These are phyloP conservation scores for Xyrichtys novacula DNA, from an alignment of 2,797 vertebrate species.

Conservation along the genomic window DNA sequence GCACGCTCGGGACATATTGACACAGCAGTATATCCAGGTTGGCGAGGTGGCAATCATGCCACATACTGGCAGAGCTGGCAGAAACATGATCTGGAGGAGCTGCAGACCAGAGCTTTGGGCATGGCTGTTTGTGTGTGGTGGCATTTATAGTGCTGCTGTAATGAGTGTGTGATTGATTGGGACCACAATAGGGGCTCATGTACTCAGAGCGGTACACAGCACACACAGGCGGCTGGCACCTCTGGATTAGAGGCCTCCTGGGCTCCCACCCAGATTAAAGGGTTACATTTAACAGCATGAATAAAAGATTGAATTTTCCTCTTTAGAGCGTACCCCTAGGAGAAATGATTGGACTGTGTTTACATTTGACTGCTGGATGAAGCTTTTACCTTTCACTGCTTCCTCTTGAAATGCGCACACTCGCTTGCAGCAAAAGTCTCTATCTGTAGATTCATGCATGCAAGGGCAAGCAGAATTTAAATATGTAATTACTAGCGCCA, in stretches of 20 bases:
- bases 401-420: slow-evolving; percentile 37
- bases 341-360: slow-evolving; percentile 63
- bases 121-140: slow-evolving; percentile 70
- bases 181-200: slow-evolving; percentile 81
- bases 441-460: slow-evolving; percentile 39
- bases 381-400: slow-evolving; percentile 41
- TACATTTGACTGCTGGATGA: slow-evolving; percentile 48
- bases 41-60: slow-evolving; percentile 52
- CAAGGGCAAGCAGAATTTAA: slow-evolving; percentile 56
- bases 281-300: slow-evolving; percentile 86
- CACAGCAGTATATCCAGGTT: slow-evolving; percentile 79
- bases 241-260: slow-evolving; percentile 84
- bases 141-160: slow-evolving; percentile 82
- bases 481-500: slow-evolving; percentile 71
- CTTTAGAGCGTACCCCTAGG: slow-evolving; percentile 75
- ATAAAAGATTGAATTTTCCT: slow-evolving; percentile 88
- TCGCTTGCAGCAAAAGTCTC: slow-evolving; percentile 31
- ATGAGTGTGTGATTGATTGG: slow-evolving; percentile 87
- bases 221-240: slow-evolving; percentile 67
- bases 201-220: slow-evolving; percentile 70
- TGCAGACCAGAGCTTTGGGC: slow-evolving; percentile 47
- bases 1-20: slow-evolving; percentile 59
- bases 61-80: slow-evolving; percentile 53
- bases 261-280: slow-evolving; percentile 89
- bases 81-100: slow-evolving; percentile 57